Conservation (phyloP, 2,113 vertebrate genomes). For the Orcinus orca region DNA sequence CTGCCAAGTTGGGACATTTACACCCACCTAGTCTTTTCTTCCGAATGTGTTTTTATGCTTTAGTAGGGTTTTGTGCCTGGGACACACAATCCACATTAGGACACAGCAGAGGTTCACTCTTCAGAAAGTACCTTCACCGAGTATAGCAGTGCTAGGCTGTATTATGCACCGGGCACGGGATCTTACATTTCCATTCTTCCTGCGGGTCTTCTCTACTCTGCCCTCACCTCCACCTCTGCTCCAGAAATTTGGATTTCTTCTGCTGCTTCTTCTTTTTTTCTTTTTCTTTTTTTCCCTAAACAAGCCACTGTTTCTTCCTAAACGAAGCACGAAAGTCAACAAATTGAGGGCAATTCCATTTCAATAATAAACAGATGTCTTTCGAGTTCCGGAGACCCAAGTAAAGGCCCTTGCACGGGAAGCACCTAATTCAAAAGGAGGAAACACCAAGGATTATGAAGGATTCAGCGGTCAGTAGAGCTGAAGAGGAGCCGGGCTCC, state of each 20-base stretch:
- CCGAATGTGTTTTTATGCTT: neutral
- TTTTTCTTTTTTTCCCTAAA: slow-evolving; percentile 35
- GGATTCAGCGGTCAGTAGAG: neutral
- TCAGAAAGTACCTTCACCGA: neutral
- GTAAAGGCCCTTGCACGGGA: slow-evolving; percentile 56
- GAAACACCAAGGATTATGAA: slow-evolving; percentile 42
- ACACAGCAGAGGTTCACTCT: neutral
- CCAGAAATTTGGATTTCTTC: neutral
- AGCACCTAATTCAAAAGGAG: slow-evolving; percentile 57
- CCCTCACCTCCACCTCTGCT: neutral
- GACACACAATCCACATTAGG: neutral
- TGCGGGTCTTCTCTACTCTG: neutral
- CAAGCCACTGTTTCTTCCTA: slow-evolving; percentile 69
- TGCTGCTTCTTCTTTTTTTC: neutral
- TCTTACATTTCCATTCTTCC: neutral
- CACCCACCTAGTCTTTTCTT: neutral
- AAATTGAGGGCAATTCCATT: slow-evolving; percentile 60
- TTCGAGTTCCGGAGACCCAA: slow-evolving; percentile 61
- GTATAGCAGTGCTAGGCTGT: neutral
- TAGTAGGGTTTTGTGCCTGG: neutral
- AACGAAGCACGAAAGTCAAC: slow-evolving; percentile 50
- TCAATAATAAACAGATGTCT: slow-evolving; percentile 72
- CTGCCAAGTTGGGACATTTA: neutral
- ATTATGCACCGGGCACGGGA: neutral
- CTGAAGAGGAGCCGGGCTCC: neutral